Conservation (phyloP, 2,888 invertebrate species). For the Antheraea yamamai region DNA sequence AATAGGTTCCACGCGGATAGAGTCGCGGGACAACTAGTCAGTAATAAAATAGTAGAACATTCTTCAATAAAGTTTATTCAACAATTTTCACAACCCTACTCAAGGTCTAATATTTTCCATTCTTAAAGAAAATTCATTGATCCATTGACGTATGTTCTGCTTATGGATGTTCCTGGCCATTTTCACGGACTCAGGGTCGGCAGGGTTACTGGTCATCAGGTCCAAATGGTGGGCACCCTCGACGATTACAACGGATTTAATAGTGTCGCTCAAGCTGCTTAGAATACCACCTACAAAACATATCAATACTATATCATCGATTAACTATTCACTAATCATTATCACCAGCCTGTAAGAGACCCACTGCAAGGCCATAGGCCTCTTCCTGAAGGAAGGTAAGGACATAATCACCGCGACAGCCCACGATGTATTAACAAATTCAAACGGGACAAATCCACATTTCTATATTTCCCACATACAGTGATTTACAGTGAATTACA, state of each 20-base stretch:
- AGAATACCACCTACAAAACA: conserved; percentile 84
- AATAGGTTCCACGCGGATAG: no score
- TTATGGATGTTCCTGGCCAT: conserved; percentile 84
- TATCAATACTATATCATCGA: neutral
- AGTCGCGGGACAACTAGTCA: no score
- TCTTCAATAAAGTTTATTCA: neutral
- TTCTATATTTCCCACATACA: no score
- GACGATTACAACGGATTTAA: conserved; percentile 87
- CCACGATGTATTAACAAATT: no score
- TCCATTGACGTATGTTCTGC: conserved; percentile 84
- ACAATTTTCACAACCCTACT: neutral
- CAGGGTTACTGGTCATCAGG: conserved; percentile 84
- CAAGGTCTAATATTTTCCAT: conserved; percentile 17
- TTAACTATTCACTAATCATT: no score
- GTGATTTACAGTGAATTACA: no score
- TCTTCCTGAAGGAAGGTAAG: no score
- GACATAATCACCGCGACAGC: no score
- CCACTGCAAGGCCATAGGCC: no score
- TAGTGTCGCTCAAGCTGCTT: conserved; percentile 84
- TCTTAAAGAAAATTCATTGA: conserved; percentile 43
- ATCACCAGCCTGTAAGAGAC: no score
- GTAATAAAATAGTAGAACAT: neutral
- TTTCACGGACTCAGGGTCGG: conserved; percentile 86
- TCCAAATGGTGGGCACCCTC: conserved; percentile 95
- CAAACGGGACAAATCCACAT: no score